Evolutionary conservation across 2,888 invertebrate genomes (phyloP), one percentile per base, ranked within the genome.

Genomic region (Acanthosepion pharaonis): DNA sequence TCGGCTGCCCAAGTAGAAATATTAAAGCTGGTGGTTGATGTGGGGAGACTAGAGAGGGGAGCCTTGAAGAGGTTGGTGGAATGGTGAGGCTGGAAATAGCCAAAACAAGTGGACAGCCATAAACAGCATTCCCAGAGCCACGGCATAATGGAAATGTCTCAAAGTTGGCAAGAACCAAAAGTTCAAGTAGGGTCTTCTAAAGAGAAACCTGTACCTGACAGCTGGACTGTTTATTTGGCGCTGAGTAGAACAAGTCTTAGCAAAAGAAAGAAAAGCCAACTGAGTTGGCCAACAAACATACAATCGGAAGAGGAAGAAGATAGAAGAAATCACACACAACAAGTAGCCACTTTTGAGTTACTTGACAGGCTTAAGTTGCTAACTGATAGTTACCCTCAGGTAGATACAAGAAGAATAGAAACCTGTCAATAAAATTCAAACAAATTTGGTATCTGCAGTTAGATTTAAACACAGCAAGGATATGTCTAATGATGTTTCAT

Each of bases 31-130:
- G 23, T 20, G 59, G 23, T 4, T 23, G 23, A 23, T 5, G 23
- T 23, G 20, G 59, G 23, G 59, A 59, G 20, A 23, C 0, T 51
- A 6, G 5, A 23, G 20, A 23, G 23, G 23, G 5, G 59, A 23
- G 23, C 25, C 5, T 59, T 23, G 33, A n/a, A 78, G 78, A n/a
- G 33, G 78, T 28, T 8, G 78, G 28, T 78, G n/a, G n/a, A 78
- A n/a, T 78, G 78, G 78, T 78, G 15, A 78, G n/a, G 78, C 33
- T 33, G 15, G n/a, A 78, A 33, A n/a, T 78, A 15, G n/a, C n/a
- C 78, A 78, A 78, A n/a, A n/a, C 78, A 78, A 78, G n/a, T n/a
- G n/a, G 78, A 78, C 78, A 33, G 78, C 78, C n/a, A 78, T n/a
- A 78, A 78, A 78, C 78, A 33, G 15, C n/a, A 78, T 78, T 78